These are phyloP conservation scores for Exaiptasia diaphana DNA, from an alignment of 64 coral and sea anemone genomes.

Conservation along the genomic window DNA sequence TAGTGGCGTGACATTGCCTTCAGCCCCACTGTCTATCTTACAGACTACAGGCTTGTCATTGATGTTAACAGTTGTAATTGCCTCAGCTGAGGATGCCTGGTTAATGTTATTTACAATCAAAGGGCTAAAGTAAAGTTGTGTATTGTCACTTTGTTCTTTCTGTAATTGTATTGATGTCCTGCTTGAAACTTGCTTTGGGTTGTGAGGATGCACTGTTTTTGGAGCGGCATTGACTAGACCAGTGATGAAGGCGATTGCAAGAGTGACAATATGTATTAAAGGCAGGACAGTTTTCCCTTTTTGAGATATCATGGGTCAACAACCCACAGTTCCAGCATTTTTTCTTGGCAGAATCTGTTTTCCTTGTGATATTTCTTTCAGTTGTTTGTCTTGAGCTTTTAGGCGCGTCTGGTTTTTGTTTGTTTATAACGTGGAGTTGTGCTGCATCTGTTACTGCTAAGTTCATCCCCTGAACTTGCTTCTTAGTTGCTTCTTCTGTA, in stretches of 20 bases:
- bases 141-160: background rate
- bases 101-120: background rate
- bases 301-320: slow-evolving; percentile 20
- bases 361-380: background rate
- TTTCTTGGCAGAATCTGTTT: background rate
- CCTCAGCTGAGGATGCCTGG: background rate
- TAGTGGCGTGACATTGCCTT: slow-evolving; percentile 59
- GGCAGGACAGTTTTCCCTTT: slow-evolving; percentile 5
- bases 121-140: background rate
- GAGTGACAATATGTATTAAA: background rate
- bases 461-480: slow-evolving; percentile 49
- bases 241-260: background rate
- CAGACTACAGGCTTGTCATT: background rate
- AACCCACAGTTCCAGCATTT: slow-evolving; percentile 25
- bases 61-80: background rate
- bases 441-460: background rate
- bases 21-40: slow-evolving; percentile 53
- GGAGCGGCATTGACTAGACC: background rate
- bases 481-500: slow-evolving; percentile 59
- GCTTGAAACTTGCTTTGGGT: background rate
- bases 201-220: background rate
- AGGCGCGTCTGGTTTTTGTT: background rate
- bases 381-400: background rate
- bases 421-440: background rate
- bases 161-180: background rate